phyloP scores from a whole-genome alignment of 2,888 invertebrate species.

The Pediacus dermestoides region DNA sequence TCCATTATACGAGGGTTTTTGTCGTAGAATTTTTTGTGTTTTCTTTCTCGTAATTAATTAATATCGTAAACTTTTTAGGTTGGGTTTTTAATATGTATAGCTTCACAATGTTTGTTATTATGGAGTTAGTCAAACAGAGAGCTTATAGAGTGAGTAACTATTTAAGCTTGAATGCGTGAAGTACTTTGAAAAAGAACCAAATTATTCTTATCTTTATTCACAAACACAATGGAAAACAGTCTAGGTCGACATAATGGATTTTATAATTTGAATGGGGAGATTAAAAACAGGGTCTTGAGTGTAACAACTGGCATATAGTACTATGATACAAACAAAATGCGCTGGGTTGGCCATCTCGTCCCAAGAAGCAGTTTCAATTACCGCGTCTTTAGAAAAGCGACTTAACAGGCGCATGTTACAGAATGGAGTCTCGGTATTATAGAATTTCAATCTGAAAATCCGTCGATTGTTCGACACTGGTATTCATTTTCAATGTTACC shows the following conservation, averaged over 20 bases:
- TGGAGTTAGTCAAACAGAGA: no score
- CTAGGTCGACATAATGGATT: conserved; percentile 38
- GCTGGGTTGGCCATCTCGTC: conserved; percentile 23
- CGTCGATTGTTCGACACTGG: conserved; percentile 43
- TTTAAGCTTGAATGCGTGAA: no score
- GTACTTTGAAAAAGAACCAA: no score
- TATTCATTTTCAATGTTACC: conserved; percentile 32
- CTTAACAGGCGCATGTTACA: conserved; percentile 46
- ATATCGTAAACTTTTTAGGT: no score
- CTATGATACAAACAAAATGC: conserved; percentile 33
- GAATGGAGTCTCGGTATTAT: conserved; percentile 46
- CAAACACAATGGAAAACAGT: conserved; percentile 22
- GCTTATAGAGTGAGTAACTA: no score
- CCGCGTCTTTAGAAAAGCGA: conserved; percentile 46
- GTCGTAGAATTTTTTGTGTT: no score
- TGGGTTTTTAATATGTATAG: no score
- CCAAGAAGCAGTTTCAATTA: conserved; percentile 47
- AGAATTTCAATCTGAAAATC: conserved; percentile 47
- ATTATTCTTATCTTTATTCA: no score
- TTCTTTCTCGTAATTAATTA: no score
- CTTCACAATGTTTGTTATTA: no score
- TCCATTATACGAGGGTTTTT: no score
- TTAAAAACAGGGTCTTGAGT: conserved; percentile 38
- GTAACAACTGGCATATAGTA: conserved; percentile 33
- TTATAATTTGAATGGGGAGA: conserved; percentile 45